phyloP scores from a whole-genome alignment of 2,797 vertebrate genomes.

The Rhinichthys osculus region DNA sequence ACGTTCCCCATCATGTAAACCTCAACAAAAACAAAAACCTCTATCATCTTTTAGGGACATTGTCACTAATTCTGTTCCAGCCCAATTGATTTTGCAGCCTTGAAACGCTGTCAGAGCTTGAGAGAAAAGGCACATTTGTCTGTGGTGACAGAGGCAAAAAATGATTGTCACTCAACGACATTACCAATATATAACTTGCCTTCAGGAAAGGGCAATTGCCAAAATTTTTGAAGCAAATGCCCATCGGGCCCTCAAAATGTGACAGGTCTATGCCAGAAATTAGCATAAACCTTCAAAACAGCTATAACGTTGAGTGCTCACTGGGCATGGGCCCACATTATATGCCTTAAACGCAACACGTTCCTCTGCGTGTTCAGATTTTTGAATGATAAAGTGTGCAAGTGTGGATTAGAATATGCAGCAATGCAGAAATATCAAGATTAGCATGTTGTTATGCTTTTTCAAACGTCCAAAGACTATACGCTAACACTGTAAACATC shows the following conservation, averaged over 20 bases:
- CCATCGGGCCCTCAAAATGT: background rate
- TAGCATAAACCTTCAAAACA: constrained; percentile 42
- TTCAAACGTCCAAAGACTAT: background rate
- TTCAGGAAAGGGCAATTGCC: constrained; percentile 22
- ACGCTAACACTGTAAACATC: background rate
- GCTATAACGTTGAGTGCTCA: constrained; percentile 18
- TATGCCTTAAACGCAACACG: background rate
- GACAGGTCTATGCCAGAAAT: constrained; percentile 26
- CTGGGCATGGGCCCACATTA: background rate
- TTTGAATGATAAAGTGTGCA: background rate
- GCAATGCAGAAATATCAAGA: background rate
- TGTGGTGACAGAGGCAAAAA: constrained; percentile 26
- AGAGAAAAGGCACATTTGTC: background rate
- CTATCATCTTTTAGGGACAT: background rate
- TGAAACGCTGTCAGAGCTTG: constrained; percentile 15
- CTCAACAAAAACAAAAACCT: background rate
- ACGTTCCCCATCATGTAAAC: background rate
- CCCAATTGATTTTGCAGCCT: constrained; percentile 28
- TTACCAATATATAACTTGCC: constrained; percentile 41
- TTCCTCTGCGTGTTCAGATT: background rate
- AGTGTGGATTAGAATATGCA: background rate
- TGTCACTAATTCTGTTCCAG: background rate
- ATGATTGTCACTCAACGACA: constrained; percentile 28
- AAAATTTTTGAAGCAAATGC: constrained; percentile 43
- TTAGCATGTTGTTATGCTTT: background rate